phyloP scores from a whole-genome alignment of 37 sponge, comb jelly and placozoan genomes.

The Ianthella basta region DNA sequence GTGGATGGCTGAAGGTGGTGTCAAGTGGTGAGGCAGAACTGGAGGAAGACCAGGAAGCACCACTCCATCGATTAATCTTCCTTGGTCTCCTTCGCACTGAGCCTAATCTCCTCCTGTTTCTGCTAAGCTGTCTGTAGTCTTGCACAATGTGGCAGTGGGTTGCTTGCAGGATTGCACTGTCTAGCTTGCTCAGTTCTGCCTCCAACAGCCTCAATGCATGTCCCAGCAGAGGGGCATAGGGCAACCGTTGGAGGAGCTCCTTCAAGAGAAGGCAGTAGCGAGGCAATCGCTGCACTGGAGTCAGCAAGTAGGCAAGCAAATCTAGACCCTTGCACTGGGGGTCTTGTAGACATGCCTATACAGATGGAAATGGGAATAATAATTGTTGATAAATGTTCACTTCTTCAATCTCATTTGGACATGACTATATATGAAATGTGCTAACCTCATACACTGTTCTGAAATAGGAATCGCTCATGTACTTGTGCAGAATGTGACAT shows the following conservation, averaged over 20 bases:
- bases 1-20: too few relatives aligned
- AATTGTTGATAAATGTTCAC: too few relatives aligned
- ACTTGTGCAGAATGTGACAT: conserved; percentile 49
- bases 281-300: conserved; percentile 74
- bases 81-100: too few relatives aligned
- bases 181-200: conserved; percentile 43
- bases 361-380: neutral
- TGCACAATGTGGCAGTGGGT: too few relatives aligned
- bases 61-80: too few relatives aligned
- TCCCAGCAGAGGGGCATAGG: conserved; percentile 26
- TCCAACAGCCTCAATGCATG: conserved; percentile 36
- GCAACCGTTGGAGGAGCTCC: conserved; percentile 53
- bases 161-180: conserved; percentile 17
- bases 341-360: conserved; percentile 27
- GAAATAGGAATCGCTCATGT: conserved; percentile 38
- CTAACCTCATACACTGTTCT: conserved; percentile 7
- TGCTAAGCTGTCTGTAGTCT: too few relatives aligned
- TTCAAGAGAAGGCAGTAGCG: conserved; percentile 69
- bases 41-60: too few relatives aligned
- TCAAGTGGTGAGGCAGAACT: too few relatives aligned
- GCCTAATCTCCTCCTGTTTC: too few relatives aligned
- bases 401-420: too few relatives aligned
- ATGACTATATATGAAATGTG: too few relatives aligned
- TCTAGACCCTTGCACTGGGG: conserved; percentile 54
- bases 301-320: conserved; percentile 61